Evolutionary conservation across 2,113 vertebrate genomes (phyloP).

Genomic region (Pedionomus torquatus): DNA sequence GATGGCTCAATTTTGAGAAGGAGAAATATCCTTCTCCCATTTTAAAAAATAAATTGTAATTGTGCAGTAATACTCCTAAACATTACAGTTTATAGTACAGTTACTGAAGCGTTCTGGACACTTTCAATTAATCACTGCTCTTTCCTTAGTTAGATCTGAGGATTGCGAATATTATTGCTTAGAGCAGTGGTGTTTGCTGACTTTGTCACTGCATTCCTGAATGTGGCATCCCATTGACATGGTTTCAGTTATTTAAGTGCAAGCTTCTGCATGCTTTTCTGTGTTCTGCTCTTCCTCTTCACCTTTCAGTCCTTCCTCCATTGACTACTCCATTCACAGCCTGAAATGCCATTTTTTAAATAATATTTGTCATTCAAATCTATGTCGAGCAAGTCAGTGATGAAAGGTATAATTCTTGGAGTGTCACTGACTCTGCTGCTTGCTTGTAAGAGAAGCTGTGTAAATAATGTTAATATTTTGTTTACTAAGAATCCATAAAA

Average conservation of each 20-base stretch:
- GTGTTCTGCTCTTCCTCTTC: background rate
- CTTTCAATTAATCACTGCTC: background rate
- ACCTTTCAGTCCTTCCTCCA: background rate
- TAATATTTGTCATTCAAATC: background rate
- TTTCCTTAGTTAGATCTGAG: background rate
- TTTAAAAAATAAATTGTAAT: background rate
- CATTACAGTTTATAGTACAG: background rate
- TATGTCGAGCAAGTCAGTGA: background rate
- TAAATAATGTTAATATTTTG: slow-evolving; percentile 1
- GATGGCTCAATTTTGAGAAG: background rate
- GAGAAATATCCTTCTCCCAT: background rate
- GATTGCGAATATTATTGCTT: background rate
- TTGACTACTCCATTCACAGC: background rate
- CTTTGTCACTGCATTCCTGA: background rate
- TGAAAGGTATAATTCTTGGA: background rate
- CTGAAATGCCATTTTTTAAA: background rate
- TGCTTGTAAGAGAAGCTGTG: background rate
- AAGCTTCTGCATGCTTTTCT: background rate
- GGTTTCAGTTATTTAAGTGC: background rate
- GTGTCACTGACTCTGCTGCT: background rate
- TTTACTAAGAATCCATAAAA: background rate
- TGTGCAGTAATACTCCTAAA: background rate
- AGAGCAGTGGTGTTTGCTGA: background rate
- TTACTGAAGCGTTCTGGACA: background rate
- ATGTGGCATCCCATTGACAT: background rate